Evolutionary conservation across 2,888 invertebrate genomes (phyloP).

Genomic region (Proisotoma minuta): DNA sequence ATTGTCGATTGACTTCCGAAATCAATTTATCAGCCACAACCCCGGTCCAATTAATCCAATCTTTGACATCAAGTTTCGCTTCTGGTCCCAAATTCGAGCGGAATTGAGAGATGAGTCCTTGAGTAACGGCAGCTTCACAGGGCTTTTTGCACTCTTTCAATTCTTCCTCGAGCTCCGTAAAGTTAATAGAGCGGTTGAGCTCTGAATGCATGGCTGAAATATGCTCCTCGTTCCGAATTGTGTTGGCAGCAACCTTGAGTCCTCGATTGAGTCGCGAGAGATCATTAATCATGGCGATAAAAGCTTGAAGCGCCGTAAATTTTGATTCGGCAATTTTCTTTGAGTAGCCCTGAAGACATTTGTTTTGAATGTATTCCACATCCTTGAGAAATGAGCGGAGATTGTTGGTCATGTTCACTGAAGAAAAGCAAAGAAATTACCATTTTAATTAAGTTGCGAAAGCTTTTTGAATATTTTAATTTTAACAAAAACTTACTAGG

Average conservation of each 20-base stretch:
- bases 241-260: slow-evolving; percentile 21
- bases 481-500: slow-evolving; percentile 18
- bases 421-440: neutral
- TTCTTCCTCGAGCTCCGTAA: neutral
- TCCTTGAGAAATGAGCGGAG: slow-evolving; percentile 26
- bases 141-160: neutral
- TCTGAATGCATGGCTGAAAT: slow-evolving; percentile 19
- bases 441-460: neutral
- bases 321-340: slow-evolving; percentile 15
- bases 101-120: neutral
- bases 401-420: slow-evolving; percentile 25
- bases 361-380: slow-evolving; percentile 6
- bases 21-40: neutral
- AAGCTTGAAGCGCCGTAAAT: slow-evolving; percentile 13
- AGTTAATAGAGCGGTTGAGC: neutral
- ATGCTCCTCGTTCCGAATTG: slow-evolving; percentile 18
- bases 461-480: neutral
- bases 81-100: neutral
- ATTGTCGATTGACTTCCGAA: neutral
- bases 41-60: slow-evolving; percentile 7
- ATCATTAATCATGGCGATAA: slow-evolving; percentile 26
- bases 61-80: neutral
- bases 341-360: slow-evolving; percentile 24
- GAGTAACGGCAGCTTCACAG: neutral
- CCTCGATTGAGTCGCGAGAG: slow-evolving; percentile 22